These are phyloP conservation scores for Parauchenoglanis punctatus DNA, from an alignment of 2,797 vertebrate genomes.

Conservation along the genomic window DNA sequence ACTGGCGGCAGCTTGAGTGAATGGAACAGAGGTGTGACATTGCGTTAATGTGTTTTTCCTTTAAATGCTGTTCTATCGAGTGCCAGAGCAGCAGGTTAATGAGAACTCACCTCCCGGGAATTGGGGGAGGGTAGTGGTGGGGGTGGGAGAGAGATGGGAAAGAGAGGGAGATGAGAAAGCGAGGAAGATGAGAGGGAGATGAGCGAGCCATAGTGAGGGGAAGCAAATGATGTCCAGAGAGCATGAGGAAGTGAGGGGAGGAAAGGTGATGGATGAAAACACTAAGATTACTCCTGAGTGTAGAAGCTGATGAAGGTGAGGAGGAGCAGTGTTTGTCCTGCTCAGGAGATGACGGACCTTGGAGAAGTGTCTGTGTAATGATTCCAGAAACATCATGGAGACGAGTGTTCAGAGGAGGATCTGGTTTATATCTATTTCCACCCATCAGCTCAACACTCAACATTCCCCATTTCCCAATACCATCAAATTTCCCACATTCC, in stretches of 20 bases:
- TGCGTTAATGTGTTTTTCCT: slow-evolving; percentile 42
- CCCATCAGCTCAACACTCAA: not conserved
- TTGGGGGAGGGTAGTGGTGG: not conserved
- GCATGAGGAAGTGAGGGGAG: not conserved
- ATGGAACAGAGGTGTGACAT: slow-evolving; percentile 50
- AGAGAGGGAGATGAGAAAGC: not conserved
- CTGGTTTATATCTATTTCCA: not conserved
- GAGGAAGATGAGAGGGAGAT: not conserved
- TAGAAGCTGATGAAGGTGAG: not conserved
- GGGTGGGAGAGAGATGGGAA: not conserved
- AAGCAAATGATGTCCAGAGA: not conserved
- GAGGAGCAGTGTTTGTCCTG: not conserved
- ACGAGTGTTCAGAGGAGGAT: not conserved
- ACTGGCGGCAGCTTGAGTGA: slow-evolving; percentile 52
- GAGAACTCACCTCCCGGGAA: slow-evolving; percentile 63
- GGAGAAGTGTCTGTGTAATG: not conserved
- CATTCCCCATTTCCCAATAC: not conserved
- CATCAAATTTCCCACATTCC: not conserved
- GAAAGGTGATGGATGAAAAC: not conserved
- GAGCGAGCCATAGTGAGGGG: not conserved
- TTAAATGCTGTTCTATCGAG: slow-evolving; percentile 56
- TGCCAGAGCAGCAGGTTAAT: slow-evolving; percentile 66
- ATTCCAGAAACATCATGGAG: not conserved
- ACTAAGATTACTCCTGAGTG: not conserved
- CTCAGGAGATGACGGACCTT: not conserved